Conservation (phyloP, 2,797 vertebrate genomes). For the Masticophis lateralis region DNA sequence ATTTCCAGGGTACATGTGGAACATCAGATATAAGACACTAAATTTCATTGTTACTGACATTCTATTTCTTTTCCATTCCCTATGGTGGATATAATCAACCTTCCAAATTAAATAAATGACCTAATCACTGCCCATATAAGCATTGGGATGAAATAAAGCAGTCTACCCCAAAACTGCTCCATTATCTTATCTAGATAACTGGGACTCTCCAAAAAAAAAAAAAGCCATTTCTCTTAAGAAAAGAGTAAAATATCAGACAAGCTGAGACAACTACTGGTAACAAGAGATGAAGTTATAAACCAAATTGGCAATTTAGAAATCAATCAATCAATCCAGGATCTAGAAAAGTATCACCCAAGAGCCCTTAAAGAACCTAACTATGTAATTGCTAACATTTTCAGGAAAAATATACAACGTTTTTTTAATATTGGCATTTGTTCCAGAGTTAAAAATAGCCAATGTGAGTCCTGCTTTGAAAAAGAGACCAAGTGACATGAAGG, state of each 20-base stretch:
- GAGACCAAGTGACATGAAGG: not conserved
- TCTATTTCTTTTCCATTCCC: not conserved
- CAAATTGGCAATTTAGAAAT: not conserved
- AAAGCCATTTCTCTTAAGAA: not conserved
- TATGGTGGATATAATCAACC: not conserved
- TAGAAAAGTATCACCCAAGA: not conserved
- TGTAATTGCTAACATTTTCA: not conserved
- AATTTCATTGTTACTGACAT: conserved; percentile 15
- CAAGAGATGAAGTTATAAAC: not conserved
- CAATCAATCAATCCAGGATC: not conserved
- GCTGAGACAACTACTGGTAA: not conserved
- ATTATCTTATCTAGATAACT: not conserved
- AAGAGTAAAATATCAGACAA: not conserved
- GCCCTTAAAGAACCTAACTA: not conserved
- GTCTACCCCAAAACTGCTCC: not conserved
- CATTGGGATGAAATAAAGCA: not conserved
- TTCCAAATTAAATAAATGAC: not conserved
- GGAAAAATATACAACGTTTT: not conserved
- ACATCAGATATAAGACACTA: conserved; percentile 13
- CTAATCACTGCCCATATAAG: not conserved
- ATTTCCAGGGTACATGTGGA: conserved; percentile 12
- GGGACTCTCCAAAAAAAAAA: not conserved
- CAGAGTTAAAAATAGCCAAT: not conserved
- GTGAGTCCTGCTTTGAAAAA: not conserved
- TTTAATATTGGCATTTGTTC: not conserved